phyloP scores from a whole-genome alignment of 1,140 invertebrate species.

The Wasmannia auropunctata region DNA sequence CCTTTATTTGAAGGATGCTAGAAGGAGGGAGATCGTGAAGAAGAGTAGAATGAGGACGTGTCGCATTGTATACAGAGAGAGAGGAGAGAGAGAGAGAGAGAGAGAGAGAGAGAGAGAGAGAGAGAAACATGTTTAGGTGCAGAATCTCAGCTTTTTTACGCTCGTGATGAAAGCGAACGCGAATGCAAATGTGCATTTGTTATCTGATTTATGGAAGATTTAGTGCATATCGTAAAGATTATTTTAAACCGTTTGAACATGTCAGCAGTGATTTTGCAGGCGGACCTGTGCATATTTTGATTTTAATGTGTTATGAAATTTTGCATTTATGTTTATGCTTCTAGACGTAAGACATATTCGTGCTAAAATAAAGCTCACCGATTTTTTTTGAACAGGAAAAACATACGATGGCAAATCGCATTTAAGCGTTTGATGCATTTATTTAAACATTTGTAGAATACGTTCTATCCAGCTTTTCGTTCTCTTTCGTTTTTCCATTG shows the following conservation, averaged over 20 bases:
- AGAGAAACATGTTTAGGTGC: conserved; percentile 3
- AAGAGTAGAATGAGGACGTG: conserved; percentile 15
- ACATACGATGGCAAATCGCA: neutral
- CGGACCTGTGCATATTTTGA: neutral
- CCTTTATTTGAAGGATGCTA: conserved; percentile 49
- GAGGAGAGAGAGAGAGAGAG: no score
- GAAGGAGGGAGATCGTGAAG: conserved; percentile 24
- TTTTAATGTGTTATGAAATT: conserved; percentile 22
- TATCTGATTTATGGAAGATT: neutral
- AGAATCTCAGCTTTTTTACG: conserved; percentile 56
- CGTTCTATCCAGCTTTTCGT: neutral
- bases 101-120: no score
- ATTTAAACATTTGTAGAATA: conserved; percentile 6
- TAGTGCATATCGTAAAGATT: neutral
- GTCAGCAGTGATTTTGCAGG: neutral
- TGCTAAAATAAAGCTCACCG: conserved; percentile 1
- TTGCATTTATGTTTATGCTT: conserved; percentile 5
- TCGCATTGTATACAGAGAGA: conserved; percentile 9
- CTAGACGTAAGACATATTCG: conserved; percentile 13
- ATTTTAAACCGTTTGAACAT: neutral
- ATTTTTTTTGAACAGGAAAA: conserved; percentile 4
- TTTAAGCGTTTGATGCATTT: conserved; percentile 25
- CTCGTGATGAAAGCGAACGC: conserved; percentile 12
- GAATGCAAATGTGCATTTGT: neutral
- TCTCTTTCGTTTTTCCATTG: neutral